These are phyloP conservation scores for Parascotia fuliginaria DNA, from an alignment of 2,888 invertebrate genomes.

Conservation along the genomic window DNA sequence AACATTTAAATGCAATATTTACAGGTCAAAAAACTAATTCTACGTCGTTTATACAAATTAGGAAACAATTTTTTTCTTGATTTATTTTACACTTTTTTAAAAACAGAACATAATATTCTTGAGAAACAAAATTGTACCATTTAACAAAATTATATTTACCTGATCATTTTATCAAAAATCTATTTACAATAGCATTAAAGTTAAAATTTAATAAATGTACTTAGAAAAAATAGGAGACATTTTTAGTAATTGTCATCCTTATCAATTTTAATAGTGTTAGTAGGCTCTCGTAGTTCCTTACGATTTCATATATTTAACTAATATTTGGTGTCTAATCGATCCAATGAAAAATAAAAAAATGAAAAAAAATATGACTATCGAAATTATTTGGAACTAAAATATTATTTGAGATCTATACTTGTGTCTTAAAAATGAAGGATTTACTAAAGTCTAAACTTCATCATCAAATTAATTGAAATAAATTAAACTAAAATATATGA, in stretches of 20 bases:
- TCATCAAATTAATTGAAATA: conserved; percentile 57
- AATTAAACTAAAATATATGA: conserved; percentile 75
- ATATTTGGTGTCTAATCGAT: conserved; percentile 80
- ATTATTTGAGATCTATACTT: conserved; percentile 76
- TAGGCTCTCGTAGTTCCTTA: conserved; percentile 36
- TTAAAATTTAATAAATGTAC: conserved; percentile 50
- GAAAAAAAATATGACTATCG: conserved; percentile 73
- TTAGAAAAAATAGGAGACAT: conserved; percentile 42
- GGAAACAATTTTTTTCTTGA: conserved; percentile 50
- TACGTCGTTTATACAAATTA: conserved; percentile 63
- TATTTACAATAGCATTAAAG: conserved; percentile 59
- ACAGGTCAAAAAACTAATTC: conserved; percentile 61
- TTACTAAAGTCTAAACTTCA: conserved; percentile 38
- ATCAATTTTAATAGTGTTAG: conserved; percentile 33
- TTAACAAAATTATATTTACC: conserved; percentile 61
- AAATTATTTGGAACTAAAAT: conserved; percentile 81
- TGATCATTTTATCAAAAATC: conserved; percentile 37
- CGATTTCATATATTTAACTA: conserved; percentile 68
- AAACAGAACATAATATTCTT: conserved; percentile 59
- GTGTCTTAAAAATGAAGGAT: conserved; percentile 48
- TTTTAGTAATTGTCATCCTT: conserved; percentile 25
- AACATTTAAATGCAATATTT: conserved; percentile 83
- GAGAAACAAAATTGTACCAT: conserved; percentile 51
- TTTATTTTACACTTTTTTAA: conserved; percentile 56
- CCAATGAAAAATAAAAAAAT: conserved; percentile 57